Evolutionary conservation across 2,888 invertebrate species (phyloP).

Genomic region (Herminia tarsipennalis): DNA sequence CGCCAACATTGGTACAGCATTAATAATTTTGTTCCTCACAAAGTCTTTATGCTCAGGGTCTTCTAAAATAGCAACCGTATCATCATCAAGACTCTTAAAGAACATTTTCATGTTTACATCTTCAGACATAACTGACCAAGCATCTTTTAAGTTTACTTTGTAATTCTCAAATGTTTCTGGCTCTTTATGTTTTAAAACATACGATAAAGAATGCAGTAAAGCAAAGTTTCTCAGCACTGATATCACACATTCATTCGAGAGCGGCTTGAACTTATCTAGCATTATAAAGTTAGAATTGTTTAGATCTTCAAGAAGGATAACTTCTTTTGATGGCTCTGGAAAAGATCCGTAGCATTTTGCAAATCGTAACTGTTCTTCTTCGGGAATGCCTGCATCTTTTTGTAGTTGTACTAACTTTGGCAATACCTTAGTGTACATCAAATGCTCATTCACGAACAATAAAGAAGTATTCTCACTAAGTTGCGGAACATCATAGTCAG

Average conservation of each 20-base stretch:
- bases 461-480: conserved; percentile 19
- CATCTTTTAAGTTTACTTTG: conserved; percentile 35
- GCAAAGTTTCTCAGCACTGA: conserved; percentile 55
- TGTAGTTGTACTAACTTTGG: conserved; percentile 54
- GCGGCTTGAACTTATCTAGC: conserved; percentile 49
- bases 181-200: conserved; percentile 50
- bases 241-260: conserved; percentile 48
- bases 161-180: conserved; percentile 41
- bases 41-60: conserved; percentile 39
- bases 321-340: conserved; percentile 48
- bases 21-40: conserved; percentile 30
- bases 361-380: conserved; percentile 45
- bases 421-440: conserved; percentile 51
- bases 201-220: conserved; percentile 58
- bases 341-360: conserved; percentile 54
- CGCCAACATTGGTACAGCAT: not conserved
- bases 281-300: conserved; percentile 43
- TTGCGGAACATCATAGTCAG: conserved; percentile 36
- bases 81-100: conserved; percentile 26
- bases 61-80: conserved; percentile 33
- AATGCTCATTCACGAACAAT: conserved; percentile 53
- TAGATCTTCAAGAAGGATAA: conserved; percentile 61
- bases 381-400: conserved; percentile 44
- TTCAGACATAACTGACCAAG: conserved; percentile 12
- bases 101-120: conserved; percentile 1